phyloP scores from a whole-genome alignment of 2,113 vertebrate genomes.

The Saccopteryx bilineata region DNA sequence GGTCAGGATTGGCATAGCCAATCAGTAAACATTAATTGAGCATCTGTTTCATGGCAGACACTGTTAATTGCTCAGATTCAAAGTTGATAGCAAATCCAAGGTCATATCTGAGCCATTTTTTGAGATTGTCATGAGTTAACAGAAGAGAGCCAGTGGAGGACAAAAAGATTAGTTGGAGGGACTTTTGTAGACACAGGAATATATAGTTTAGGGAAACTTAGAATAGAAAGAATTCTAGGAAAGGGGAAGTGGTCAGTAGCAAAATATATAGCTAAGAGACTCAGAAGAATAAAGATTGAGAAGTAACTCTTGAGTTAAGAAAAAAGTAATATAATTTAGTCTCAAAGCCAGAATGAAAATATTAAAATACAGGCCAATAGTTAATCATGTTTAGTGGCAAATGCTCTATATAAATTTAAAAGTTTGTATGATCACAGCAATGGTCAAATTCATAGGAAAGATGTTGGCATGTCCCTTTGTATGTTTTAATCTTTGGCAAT shows the following conservation, averaged over 20 bases:
- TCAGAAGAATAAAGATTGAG: conserved; percentile 32
- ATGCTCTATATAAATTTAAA: conserved; percentile 51
- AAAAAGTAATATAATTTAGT: conserved; percentile 59
- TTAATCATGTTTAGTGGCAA: conserved; percentile 32
- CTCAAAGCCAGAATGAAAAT: conserved; percentile 22
- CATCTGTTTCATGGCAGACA: conserved; percentile 2
- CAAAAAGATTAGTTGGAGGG: conserved; percentile 44
- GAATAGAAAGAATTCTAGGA: conserved; percentile 39
- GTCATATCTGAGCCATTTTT: neutral
- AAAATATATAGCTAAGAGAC: conserved; percentile 51
- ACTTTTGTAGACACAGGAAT: conserved; percentile 51
- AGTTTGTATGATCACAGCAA: conserved; percentile 31
- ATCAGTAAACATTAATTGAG: conserved; percentile 29
- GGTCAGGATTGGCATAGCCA: neutral
- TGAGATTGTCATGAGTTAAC: conserved; percentile 38
- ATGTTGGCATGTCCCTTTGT: neutral
- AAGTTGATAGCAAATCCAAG: conserved; percentile 33
- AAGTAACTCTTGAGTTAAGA: conserved; percentile 50
- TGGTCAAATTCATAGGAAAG: conserved; percentile 43
- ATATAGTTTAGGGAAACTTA: conserved; percentile 38
- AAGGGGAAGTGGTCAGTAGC: conserved; percentile 37
- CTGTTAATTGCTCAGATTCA: conserved; percentile 35
- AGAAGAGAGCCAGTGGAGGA: conserved; percentile 49
- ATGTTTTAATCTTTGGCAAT: conserved; percentile 45
- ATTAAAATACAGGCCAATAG: conserved; percentile 11